A percentile compares a stretch with the other conserved stretches of the same genome.
Evolutionary conservation across 2,888 invertebrate species (phyloP).

Genomic region (Muscina levida): DNA sequence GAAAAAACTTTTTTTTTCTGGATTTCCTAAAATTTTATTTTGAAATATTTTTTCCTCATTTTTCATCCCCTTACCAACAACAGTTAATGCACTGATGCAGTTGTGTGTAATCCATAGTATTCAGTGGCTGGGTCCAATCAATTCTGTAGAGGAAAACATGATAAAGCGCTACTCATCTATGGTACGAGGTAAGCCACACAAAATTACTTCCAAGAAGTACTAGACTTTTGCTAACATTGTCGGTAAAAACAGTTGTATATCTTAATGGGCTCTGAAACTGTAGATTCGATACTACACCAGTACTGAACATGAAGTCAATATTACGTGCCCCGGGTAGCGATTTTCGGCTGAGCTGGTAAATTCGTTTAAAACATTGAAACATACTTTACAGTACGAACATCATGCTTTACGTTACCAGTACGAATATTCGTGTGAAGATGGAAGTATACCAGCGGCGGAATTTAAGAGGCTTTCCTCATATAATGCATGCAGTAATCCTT

Average conservation of each 20-base stretch:
- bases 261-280: background rate
- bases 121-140: constrained; percentile 31
- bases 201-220: background rate
- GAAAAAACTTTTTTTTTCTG: background rate
- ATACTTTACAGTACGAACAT: constrained; percentile 16
- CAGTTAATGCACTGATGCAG: background rate
- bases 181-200: background rate
- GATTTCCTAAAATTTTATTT: constrained; percentile 22
- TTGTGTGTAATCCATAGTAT: background rate
- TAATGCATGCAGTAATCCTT: too few relatives aligned
- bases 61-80: too few relatives aligned
- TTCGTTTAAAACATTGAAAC: constrained; percentile 66
- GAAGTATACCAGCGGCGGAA: background rate
- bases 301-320: constrained; percentile 53
- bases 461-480: too few relatives aligned
- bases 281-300: constrained; percentile 38
- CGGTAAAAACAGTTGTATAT: too few relatives aligned
- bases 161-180: constrained; percentile 33
- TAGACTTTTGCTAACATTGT: too few relatives aligned
- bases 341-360: constrained; percentile 74
- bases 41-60: background rate
- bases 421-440: background rate
- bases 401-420: background rate
- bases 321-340: constrained; percentile 75
- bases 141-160: constrained; percentile 2